These are phyloP conservation scores for Lithobates sylvaticus DNA, from an alignment of 2,797 vertebrate genomes.

Conservation along the genomic window DNA sequence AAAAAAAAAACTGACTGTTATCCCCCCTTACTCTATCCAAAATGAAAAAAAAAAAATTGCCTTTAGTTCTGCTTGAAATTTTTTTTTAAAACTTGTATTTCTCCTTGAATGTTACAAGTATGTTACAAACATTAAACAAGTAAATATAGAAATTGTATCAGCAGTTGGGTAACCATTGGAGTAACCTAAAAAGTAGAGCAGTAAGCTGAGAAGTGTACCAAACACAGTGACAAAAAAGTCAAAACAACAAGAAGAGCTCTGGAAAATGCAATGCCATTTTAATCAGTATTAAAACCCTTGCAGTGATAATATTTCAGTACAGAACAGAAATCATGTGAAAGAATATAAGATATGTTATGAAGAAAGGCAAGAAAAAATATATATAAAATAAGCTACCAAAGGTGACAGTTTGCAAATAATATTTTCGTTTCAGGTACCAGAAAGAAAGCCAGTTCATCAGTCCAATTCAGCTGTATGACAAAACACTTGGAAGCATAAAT, in stretches of 20 bases:
- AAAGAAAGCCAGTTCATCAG: conserved; percentile 90
- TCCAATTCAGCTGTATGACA: conserved; percentile 92
- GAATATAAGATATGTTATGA: conserved; percentile 85
- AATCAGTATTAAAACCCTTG: conserved; percentile 81
- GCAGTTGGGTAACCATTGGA: background rate
- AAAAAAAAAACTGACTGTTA: no score
- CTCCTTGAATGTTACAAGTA: background rate
- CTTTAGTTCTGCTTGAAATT: no score
- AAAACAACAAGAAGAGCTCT: conserved; percentile 58
- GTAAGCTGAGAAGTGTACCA: no score
- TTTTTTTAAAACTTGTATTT: no score
- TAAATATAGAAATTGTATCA: background rate
- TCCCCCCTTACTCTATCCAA: no score
- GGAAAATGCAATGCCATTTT: conserved; percentile 78
- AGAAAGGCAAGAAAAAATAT: conserved; percentile 82
- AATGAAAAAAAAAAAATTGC: no score
- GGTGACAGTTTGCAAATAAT: conserved; percentile 88
- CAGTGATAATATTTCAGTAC: conserved; percentile 84
- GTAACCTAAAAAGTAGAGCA: no score
- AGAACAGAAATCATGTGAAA: conserved; percentile 78
- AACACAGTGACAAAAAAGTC: background rate
- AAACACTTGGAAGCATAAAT: conserved; percentile 96
- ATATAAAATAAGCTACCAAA: conserved; percentile 87
- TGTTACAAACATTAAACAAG: background rate
- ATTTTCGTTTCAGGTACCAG: conserved; percentile 90